Percentiles rank a stretch among this genome's conserved stretches.
Conservation (phyloP, 1,140 invertebrate genomes). For the Zaprionus tsacasi region DNA sequence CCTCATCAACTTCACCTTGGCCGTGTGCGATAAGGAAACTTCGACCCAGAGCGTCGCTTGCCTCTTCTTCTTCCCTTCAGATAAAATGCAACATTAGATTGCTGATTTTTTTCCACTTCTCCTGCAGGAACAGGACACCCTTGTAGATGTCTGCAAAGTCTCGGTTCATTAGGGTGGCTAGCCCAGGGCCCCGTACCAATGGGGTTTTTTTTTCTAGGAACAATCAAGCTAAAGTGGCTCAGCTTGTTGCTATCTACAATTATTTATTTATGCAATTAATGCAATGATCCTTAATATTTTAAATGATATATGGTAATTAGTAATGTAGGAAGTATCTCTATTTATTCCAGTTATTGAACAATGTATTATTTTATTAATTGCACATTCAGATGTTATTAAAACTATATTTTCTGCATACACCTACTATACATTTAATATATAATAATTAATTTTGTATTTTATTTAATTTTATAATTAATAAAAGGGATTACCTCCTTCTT, state of each 20-base stretch:
- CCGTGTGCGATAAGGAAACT: slow-evolving; percentile 46
- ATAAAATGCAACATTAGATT: slow-evolving; percentile 84
- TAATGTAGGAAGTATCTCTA: too few species aligned
- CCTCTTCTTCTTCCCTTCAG: slow-evolving; percentile 47
- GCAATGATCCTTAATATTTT: too few species aligned
- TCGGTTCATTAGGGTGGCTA: slow-evolving; percentile 73
- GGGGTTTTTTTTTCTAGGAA: slow-evolving; percentile 6
- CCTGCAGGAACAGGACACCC: slow-evolving; percentile 23
- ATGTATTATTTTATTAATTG: too few species aligned
- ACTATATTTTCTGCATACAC: too few species aligned
- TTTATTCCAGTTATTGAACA: too few species aligned
- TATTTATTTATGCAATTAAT: not conserved
- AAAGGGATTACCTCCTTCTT: too few species aligned
- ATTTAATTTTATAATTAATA: too few species aligned
- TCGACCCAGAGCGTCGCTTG: slow-evolving; percentile 16
- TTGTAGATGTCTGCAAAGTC: slow-evolving; percentile 24
- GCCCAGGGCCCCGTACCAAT: slow-evolving; percentile 10
- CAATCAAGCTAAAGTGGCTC: slow-evolving; percentile 39
- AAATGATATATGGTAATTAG: too few species aligned
- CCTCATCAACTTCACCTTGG: slow-evolving; percentile 54
- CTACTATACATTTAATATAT: too few species aligned
- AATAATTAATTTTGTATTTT: not conserved
- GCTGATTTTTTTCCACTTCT: slow-evolving; percentile 61
- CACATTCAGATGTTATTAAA: too few species aligned
- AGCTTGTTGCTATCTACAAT: not conserved